phyloP scores from a whole-genome alignment of 1,140 invertebrate species.

The Carcinoscorpius rotundicauda region DNA sequence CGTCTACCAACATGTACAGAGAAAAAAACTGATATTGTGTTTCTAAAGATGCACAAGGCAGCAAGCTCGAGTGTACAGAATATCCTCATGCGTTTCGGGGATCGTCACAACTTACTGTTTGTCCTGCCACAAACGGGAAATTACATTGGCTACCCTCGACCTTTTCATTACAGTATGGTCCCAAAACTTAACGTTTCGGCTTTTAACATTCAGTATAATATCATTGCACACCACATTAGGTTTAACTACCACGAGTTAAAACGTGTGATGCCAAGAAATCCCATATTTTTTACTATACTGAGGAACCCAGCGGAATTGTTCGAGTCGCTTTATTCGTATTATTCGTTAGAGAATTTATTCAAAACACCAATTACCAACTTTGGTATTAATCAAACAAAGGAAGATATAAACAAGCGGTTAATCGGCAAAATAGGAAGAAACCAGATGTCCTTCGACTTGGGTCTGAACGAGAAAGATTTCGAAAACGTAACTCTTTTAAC shows the following conservation, averaged over 20 bases:
- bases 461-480: slow-evolving; percentile 17
- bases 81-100: slow-evolving; percentile 36
- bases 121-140: slow-evolving; percentile 32
- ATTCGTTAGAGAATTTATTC: slow-evolving; percentile 20
- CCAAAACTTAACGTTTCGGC: slow-evolving; percentile 5
- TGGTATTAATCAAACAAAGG: too few relatives aligned
- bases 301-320: slow-evolving; percentile 27
- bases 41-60: slow-evolving; percentile 40
- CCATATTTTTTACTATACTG: slow-evolving; percentile 28
- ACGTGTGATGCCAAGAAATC: slow-evolving; percentile 25
- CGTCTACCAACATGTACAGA: too few relatives aligned
- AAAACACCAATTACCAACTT: not conserved
- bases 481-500: slow-evolving; percentile 7
- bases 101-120: slow-evolving; percentile 30
- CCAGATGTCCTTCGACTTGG: slow-evolving; percentile 30
- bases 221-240: slow-evolving; percentile 25
- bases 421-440: slow-evolving; percentile 22
- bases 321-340: slow-evolving; percentile 28
- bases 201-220: slow-evolving; percentile 21
- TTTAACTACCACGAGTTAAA: slow-evolving; percentile 22
- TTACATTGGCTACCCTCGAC: slow-evolving; percentile 31
- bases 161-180: slow-evolving; percentile 24
- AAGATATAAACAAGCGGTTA: too few relatives aligned
- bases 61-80: slow-evolving; percentile 39
- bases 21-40: slow-evolving; percentile 24